Percentiles rank a stretch among this genome's conserved stretches.
Conservation (phyloP, 1,140 invertebrate species). For the Hormaphis cornu region DNA sequence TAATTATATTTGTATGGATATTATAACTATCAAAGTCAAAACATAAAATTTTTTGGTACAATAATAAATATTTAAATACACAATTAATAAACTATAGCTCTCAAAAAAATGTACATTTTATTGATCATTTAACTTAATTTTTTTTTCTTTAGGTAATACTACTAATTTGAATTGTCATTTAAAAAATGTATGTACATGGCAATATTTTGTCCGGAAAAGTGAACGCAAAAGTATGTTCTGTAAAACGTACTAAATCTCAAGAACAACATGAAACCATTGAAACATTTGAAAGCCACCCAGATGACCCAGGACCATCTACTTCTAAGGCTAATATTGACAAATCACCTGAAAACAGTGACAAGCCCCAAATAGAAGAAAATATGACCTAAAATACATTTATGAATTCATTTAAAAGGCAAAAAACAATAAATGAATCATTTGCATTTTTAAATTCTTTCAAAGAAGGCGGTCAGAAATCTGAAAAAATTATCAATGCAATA, state of each 20-base stretch:
- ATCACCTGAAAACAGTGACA: background rate
- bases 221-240: background rate
- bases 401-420: background rate
- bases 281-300: too few species aligned
- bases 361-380: background rate
- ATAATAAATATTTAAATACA: background rate
- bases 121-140: background rate
- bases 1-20: too few species aligned
- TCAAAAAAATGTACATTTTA: background rate
- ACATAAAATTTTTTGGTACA: too few species aligned
- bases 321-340: background rate
- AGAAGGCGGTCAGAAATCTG: background rate
- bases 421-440: background rate
- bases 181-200: background rate
- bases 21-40: too few species aligned
- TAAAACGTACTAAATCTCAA: background rate
- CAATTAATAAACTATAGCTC: background rate
- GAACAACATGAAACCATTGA: background rate
- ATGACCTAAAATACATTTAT: background rate
- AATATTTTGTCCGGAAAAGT: background rate
- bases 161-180: background rate
- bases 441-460: background rate
- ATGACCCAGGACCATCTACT: background rate
- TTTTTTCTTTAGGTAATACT: background rate
- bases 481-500: constrained; percentile 33